A percentile compares a stretch with the other conserved stretches of the same genome.
Conservation (phyloP, 2,888 invertebrate species). For the Mimas tiliae region DNA sequence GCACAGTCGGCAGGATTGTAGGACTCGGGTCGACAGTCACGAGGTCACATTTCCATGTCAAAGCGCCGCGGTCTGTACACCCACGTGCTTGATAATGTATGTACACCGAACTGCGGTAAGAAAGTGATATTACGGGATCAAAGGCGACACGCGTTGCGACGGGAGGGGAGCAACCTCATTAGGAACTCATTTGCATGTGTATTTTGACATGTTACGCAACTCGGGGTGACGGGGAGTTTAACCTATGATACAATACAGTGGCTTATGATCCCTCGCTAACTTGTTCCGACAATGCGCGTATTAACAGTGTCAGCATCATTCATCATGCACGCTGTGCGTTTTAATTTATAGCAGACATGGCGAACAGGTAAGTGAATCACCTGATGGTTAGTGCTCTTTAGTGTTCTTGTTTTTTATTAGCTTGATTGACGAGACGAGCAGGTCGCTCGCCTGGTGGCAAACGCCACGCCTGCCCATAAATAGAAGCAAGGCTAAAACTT, state of each 20-base stretch:
- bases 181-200: constrained; percentile 18
- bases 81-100: constrained; percentile 4
- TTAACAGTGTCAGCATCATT: neutral
- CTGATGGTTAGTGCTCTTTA: neutral
- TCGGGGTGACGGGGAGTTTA: neutral
- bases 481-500: no score
- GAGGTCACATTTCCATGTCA: constrained; percentile 21
- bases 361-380: neutral
- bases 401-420: no score
- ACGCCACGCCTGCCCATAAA: no score
- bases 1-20: neutral
- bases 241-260: neutral
- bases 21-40: neutral
- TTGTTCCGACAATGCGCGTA: neutral
- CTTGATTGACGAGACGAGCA: no score
- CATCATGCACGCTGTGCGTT: neutral
- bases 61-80: neutral
- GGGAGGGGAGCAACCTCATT: neutral
- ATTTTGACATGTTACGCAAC: constrained; percentile 13
- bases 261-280: neutral
- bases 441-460: no score
- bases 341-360: neutral
- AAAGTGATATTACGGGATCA: constrained; percentile 21
- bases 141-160: neutral
- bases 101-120: constrained; percentile 9